Conservation (phyloP, 2,888 invertebrate species). For the Philhelius pedissequus region DNA sequence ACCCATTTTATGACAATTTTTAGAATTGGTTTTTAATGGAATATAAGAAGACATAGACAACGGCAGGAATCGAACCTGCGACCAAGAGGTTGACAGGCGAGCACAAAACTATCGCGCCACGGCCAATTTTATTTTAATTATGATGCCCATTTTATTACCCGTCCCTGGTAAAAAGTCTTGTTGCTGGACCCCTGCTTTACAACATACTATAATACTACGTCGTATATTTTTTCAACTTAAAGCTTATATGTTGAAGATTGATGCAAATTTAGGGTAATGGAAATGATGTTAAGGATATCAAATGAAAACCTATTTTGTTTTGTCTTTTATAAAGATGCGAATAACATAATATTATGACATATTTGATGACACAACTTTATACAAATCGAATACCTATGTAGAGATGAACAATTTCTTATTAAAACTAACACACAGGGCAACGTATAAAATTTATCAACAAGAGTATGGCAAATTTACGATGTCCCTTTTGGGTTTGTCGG, state of each 20-base stretch:
- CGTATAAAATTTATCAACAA: slow-evolving; percentile 8
- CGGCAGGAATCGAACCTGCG: too few species aligned
- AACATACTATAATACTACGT: too few species aligned
- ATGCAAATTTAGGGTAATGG: neutral
- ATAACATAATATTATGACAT: neutral
- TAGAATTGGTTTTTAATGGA: too few species aligned
- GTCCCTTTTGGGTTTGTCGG: slow-evolving; percentile 1
- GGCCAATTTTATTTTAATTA: too few species aligned
- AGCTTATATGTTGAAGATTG: neutral
- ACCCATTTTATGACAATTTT: too few species aligned
- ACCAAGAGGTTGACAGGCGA: too few species aligned
- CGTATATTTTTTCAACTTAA: neutral
- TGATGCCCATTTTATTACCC: neutral
- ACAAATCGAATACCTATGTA: neutral
- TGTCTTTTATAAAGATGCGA: neutral
- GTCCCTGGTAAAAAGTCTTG: neutral
- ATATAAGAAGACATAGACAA: too few species aligned
- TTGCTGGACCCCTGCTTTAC: neutral
- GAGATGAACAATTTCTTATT: neutral
- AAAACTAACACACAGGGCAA: neutral
- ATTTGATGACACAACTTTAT: neutral
- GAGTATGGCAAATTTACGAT: neutral
- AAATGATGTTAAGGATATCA: neutral
- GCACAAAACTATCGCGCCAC: too few species aligned
- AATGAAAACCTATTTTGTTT: neutral